Evolutionary conservation across 2,797 vertebrate species (phyloP).

Genomic region (Anniella stebbinsi): DNA sequence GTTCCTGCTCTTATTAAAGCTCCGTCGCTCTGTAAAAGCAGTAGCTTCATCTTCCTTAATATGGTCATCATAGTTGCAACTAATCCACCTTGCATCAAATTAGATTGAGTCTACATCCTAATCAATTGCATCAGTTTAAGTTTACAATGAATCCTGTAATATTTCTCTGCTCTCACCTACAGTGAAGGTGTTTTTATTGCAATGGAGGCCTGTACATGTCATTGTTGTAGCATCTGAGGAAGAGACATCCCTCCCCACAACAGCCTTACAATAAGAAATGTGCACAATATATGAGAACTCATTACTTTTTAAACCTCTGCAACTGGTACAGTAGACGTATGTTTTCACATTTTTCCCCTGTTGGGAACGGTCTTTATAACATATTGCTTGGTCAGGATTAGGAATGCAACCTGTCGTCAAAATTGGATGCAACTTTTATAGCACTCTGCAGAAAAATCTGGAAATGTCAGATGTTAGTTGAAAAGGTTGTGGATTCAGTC

Average conservation of each 20-base stretch:
- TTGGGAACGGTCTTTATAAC: constrained; percentile 38
- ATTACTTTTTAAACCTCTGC: constrained; percentile 58
- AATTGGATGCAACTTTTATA: constrained; percentile 27
- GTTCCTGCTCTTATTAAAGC: constrained; percentile 21
- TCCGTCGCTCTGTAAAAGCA: constrained; percentile 47
- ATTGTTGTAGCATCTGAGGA: constrained; percentile 45
- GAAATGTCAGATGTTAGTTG: constrained; percentile 36
- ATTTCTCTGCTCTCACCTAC: constrained; percentile 38
- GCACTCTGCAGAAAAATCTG: constrained; percentile 41
- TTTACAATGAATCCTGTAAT: constrained; percentile 59
- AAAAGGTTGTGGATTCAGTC: constrained; percentile 28
- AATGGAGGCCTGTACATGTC: constrained; percentile 18
- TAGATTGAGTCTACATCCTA: constrained; percentile 50
- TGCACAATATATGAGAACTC: constrained; percentile 47
- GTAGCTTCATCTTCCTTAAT: constrained; percentile 43
- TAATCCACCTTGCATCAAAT: constrained; percentile 46
- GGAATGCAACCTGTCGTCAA: constrained; percentile 1
- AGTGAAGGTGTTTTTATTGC: constrained; percentile 22
- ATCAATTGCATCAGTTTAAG: constrained; percentile 51
- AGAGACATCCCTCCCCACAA: constrained; percentile 1
- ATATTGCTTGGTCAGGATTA: constrained; percentile 38
- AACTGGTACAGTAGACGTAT: constrained; percentile 41
- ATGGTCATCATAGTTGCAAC: constrained; percentile 37
- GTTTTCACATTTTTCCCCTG: constrained; percentile 48
- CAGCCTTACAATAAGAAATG: constrained; percentile 37